These are phyloP conservation scores for Eolophus roseicapilla DNA, from an alignment of 2,113 vertebrate species.

Conservation along the genomic window DNA sequence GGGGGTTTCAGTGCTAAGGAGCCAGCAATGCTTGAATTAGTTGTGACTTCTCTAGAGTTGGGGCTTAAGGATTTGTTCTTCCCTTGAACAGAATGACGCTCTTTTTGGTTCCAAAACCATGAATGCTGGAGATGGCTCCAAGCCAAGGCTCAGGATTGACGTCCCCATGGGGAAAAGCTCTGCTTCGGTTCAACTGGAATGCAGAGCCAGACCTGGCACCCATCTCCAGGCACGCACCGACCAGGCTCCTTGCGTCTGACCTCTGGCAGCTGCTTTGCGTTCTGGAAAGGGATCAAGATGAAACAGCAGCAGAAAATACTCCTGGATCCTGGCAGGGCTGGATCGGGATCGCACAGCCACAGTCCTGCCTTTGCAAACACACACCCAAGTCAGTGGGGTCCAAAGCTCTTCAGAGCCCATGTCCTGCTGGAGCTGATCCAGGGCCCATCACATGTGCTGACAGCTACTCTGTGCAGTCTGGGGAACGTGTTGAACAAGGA, in stretches of 20 bases:
- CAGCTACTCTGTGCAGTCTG: not conserved
- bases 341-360: not conserved
- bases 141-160: constrained; percentile 27
- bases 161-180: not conserved
- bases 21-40: not conserved
- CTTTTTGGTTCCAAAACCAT: not conserved
- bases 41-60: not conserved
- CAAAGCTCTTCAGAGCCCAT: not conserved
- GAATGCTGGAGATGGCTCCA: not conserved
- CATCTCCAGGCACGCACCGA: not conserved
- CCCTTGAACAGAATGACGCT: not conserved
- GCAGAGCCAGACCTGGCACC: constrained; percentile 26
- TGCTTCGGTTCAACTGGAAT: constrained; percentile 2
- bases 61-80: not conserved
- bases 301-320: not conserved
- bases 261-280: not conserved
- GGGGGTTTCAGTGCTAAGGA: not conserved
- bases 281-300: not conserved
- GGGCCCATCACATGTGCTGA: not conserved
- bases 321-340: not conserved
- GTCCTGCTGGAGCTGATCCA: not conserved
- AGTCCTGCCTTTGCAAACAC: not conserved
- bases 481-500: not conserved
- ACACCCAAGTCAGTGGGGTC: not conserved
- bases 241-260: not conserved